Base-by-base conservation (phyloP, 1,140 invertebrate genomes). In the Metopolophium dirhodum region DNA sequence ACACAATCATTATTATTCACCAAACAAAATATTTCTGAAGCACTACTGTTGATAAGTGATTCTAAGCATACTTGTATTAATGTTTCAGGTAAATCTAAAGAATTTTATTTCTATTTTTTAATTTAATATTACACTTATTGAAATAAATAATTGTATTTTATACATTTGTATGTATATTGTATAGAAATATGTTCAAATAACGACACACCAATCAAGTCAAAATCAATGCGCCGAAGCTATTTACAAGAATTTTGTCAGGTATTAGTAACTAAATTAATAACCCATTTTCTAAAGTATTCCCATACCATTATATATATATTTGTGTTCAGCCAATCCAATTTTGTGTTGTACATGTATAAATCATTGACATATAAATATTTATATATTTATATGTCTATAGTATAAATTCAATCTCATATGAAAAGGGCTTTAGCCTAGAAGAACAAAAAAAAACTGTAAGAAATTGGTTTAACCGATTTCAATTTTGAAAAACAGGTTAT, bases 201-300 rank as follows among this genome's bases (percentile, higher is more conserved):
- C n/a, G 18, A 41, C 11, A 93, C 91, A 0, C 91, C 91, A 86
- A 51, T 85, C 9, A 93, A 57, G 57, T 85, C 91, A 86, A 93
- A 86, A 85, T 37, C 91, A 83, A 49, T 37, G 45, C 45, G 35
- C 1, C 91, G 91, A 4, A 93, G 91, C 23, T 86, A 93, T 93
- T 51, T 93, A 41, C 91, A 93, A 93, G 82, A 85, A 93, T 93
- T 93, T 85, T 93, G 82, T 93, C 82, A 93, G 82, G 91, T 93
- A 93, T 82, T 82, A 68, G 18, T 41, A 37, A 54, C 30, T 14
- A n/a, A n/a, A 68, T 68, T n/a, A 77, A n/a, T n/a, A n/a, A 14
- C 11, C 6, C n/a, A 77, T 14, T 77, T 77, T 77, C n/a, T 18
- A 77, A 77, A 77, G n/a, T 77, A n/a, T 20, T 77, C 14, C 18